Evolutionary conservation across 2,797 vertebrate genomes (phyloP).

Genomic region (Xerus rutilus): DNA sequence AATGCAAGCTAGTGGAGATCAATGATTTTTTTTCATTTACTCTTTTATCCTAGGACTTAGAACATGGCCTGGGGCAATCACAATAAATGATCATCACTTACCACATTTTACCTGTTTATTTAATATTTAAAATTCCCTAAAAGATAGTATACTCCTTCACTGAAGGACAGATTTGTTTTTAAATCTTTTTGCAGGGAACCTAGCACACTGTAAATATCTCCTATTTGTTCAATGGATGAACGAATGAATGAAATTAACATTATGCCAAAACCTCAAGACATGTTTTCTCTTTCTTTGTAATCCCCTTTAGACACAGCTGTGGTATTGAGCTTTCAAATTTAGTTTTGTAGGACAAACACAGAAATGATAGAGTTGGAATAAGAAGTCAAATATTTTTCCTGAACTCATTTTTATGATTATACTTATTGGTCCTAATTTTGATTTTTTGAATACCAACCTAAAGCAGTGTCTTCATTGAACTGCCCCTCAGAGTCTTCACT

Average conservation of each 20-base stretch:
- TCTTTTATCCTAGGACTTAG: neutral
- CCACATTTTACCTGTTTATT: neutral
- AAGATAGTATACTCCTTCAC: neutral
- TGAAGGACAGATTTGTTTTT: neutral
- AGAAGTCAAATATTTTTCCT: neutral
- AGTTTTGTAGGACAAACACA: neutral
- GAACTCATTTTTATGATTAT: neutral
- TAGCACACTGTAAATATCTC: neutral
- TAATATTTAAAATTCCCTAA: neutral
- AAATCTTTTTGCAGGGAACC: neutral
- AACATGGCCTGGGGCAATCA: neutral
- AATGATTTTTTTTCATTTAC: neutral
- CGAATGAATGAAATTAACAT: neutral
- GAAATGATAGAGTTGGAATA: neutral
- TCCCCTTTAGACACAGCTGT: neutral
- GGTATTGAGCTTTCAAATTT: neutral
- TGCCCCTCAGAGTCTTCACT: conserved; percentile 29
- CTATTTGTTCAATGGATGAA: conserved; percentile 2
- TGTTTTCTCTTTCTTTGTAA: neutral
- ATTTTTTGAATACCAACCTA: conserved; percentile 79
- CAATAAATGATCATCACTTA: neutral
- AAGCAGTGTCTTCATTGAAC: neutral
- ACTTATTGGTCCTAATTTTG: neutral
- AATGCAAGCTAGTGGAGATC: neutral
- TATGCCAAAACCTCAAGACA: neutral